Percentiles rank a stretch among this genome's conserved stretches.
Conservation (phyloP, 1,140 invertebrate species). For the Cyclina sinensis region DNA sequence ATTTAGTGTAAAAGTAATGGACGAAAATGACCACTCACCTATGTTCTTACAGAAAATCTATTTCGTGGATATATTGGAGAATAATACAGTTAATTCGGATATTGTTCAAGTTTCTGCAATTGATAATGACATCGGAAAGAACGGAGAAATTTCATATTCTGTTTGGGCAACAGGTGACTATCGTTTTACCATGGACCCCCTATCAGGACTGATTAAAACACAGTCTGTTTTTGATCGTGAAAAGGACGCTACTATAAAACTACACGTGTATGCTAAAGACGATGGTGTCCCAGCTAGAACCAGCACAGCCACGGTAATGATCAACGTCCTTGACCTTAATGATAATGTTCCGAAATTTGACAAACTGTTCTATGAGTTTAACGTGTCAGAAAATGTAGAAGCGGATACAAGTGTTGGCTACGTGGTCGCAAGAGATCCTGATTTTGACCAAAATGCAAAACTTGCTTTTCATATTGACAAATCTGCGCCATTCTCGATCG, state of each 20-base stretch:
- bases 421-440: conserved; percentile 96
- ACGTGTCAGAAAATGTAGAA: conserved; percentile 90
- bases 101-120: conserved; percentile 90
- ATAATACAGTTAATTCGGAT: conserved; percentile 89
- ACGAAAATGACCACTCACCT: conserved; percentile 97
- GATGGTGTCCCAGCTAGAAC: conserved; percentile 89
- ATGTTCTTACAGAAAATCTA: conserved; percentile 93
- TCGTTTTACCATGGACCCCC: conserved; percentile 71
- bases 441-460: conserved; percentile 94
- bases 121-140: conserved; percentile 96
- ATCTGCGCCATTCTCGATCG: conserved; percentile 74
- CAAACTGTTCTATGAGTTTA: conserved; percentile 75
- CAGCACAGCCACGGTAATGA: conserved; percentile 76
- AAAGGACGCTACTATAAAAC: conserved; percentile 89
- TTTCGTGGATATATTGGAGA: conserved; percentile 93
- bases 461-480: conserved; percentile 88
- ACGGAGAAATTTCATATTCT: conserved; percentile 96
- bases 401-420: conserved; percentile 92
- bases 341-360: conserved; percentile 82
- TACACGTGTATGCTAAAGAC: conserved; percentile 86
- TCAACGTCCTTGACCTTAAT: conserved; percentile 91
- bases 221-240: conserved; percentile 83
- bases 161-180: conserved; percentile 89
- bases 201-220: conserved; percentile 73
- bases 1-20: conserved; percentile 97